Base-by-base conservation (phyloP, 2,113 vertebrate genomes). In the Cyphomyrus plagiostoma region DNA sequence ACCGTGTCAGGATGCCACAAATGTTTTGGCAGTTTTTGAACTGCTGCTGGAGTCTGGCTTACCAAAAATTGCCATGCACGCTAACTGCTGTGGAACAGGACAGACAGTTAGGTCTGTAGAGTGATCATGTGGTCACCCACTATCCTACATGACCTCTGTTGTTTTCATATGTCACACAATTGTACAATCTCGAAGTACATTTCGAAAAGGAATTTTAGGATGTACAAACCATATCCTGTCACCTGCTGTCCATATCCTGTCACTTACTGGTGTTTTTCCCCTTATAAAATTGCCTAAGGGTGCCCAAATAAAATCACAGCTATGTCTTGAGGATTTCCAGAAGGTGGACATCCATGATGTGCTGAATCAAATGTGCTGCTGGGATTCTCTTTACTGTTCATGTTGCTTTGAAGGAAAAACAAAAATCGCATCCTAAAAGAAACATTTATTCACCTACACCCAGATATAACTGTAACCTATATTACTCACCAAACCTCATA, bases 181-280 rank as follows among this genome's bases (percentile, higher is more conserved):
- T 58, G 62, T 11, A 50, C 39, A 83, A 42, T 26, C 45, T 23
- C 35, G 23, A 83, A 58, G 52, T 86, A 86, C 50, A 30, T 19
- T 80, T 86, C 13, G 89, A 66, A 52, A 56, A 49, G 86, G 35
- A 7, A 83, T 89, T 90, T 42, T 58, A 89, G 35, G 35, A 89
- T 89, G 30, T 39, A 80, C 74, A 10, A 70, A 39, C 30, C 74
- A 80, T 42, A 42, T 39, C 35, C 74, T 80, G 70, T 17, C 70
- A 77, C 30, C 30, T 4, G 87, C 45, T 85, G 80, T 82, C 82
- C 82, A 84, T 35, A 21, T 53, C 52, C 52, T 17, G 4, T 21
- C 53, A 56, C 19, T 19, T 56, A 56, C 53, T 21, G 53, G 66
- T 35, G 30, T 74, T 77, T 77, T 74, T 11, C 23, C 30, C 70